phyloP scores from a whole-genome alignment of 2,113 vertebrate species.

The Toxotes chatareus region DNA sequence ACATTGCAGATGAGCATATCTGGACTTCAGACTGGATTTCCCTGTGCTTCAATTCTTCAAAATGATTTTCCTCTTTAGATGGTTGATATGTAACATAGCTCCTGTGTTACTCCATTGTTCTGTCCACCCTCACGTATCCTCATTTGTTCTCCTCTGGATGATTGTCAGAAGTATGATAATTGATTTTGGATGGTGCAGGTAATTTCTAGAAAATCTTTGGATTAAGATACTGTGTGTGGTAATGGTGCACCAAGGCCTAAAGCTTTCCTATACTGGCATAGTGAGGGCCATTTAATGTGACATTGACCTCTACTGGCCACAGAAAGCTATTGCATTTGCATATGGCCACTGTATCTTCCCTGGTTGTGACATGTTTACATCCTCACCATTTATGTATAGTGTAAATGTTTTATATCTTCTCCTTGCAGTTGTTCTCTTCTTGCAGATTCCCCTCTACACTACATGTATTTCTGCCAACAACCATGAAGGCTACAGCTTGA shows the following conservation, averaged over 20 bases:
- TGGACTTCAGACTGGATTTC: neutral
- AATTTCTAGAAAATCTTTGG: neutral
- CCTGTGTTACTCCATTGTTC: neutral
- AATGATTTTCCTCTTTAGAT: neutral
- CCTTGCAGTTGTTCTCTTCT: neutral
- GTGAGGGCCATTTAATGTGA: constrained; percentile 29
- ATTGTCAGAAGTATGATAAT: neutral
- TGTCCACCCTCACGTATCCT: neutral
- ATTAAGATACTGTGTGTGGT: neutral
- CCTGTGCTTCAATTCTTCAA: neutral
- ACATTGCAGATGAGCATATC: neutral
- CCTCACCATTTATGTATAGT: neutral
- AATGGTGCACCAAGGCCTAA: neutral
- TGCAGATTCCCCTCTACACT: neutral
- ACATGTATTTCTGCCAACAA: neutral
- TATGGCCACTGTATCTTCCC: neutral
- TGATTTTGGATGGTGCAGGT: neutral
- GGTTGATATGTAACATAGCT: neutral
- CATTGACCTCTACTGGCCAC: constrained; percentile 75
- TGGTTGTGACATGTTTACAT: neutral
- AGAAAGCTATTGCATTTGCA: constrained; percentile 41
- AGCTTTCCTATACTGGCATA: neutral
- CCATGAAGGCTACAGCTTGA: neutral
- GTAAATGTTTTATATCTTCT: no score
- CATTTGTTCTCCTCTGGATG: neutral